Evolutionary conservation across 2,113 vertebrate genomes (phyloP).

Genomic region (Cathartes aura): DNA sequence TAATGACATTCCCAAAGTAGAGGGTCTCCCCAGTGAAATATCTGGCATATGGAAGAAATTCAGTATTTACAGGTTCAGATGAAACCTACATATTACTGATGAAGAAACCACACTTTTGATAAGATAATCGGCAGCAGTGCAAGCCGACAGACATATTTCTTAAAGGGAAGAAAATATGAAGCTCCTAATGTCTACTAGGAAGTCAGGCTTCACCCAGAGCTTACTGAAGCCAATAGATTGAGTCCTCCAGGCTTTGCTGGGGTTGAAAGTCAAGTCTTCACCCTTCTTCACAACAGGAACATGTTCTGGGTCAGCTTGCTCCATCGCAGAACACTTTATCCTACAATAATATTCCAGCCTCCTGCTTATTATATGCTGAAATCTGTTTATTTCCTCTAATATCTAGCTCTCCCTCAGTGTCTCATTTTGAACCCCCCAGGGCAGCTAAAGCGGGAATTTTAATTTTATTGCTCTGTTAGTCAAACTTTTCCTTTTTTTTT

Average conservation of each 20-base stretch:
- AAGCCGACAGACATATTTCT: not conserved
- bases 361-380: conserved; percentile 30
- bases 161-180: not conserved
- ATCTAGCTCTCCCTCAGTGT: conserved; percentile 24
- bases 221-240: not conserved
- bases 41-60: conserved; percentile 77
- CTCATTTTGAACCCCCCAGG: conserved; percentile 49
- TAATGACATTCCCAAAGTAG: conserved; percentile 68
- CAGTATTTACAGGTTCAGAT: conserved; percentile 45
- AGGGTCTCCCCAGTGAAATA: conserved; percentile 66
- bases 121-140: conserved; percentile 66
- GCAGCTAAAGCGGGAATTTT: conserved; percentile 59
- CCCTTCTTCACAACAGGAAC: not conserved
- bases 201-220: not conserved
- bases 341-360: conserved; percentile 53
- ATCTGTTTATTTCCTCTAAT: conserved; percentile 68
- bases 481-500: not conserved
- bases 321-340: conserved; percentile 54
- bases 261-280: conserved; percentile 27
- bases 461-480: conserved; percentile 66
- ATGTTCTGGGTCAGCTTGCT: not conserved
- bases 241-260: not conserved
- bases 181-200: not conserved
- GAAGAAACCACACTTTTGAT: conserved; percentile 75
- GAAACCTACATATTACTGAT: conserved; percentile 57